These are phyloP conservation scores for Silurus aristotelis DNA, from an alignment of 2,797 vertebrate genomes.

Conservation along the genomic window DNA sequence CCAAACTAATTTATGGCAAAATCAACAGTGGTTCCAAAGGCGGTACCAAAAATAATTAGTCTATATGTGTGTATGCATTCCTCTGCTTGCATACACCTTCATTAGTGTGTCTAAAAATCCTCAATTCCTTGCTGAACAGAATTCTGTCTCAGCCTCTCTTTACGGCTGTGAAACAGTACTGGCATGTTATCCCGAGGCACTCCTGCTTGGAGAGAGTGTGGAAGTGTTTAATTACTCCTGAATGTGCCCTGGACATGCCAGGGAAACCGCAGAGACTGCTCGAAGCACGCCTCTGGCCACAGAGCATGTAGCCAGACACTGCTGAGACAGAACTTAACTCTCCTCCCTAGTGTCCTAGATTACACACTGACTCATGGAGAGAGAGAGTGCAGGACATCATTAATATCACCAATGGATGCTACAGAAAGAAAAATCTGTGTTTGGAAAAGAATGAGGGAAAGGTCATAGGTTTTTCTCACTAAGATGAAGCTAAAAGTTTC, in stretches of 20 bases:
- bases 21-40: neutral
- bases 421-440: conserved; percentile 27
- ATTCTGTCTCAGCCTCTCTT: conserved; percentile 37
- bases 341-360: conserved; percentile 43
- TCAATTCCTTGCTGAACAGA: conserved; percentile 29
- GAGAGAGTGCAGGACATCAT: conserved; percentile 29
- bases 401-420: conserved; percentile 28
- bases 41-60: neutral
- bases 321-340: conserved; percentile 43
- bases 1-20: neutral
- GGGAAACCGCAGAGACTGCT: conserved; percentile 66
- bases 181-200: conserved; percentile 56
- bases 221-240: conserved; percentile 76
- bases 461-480: conserved; percentile 15
- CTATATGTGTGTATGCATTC: neutral
- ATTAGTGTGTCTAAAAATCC: conserved; percentile 16
- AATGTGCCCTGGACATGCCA: conserved; percentile 69
- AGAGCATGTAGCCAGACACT: conserved; percentile 47
- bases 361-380: conserved; percentile 38
- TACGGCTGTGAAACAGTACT: conserved; percentile 55
- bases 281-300: conserved; percentile 51
- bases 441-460: neutral
- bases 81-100: neutral
- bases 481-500: conserved; percentile 9
- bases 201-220: conserved; percentile 58